Evolutionary conservation across 2,888 invertebrate species (phyloP).

Genomic region (Harpalus rufipes): DNA sequence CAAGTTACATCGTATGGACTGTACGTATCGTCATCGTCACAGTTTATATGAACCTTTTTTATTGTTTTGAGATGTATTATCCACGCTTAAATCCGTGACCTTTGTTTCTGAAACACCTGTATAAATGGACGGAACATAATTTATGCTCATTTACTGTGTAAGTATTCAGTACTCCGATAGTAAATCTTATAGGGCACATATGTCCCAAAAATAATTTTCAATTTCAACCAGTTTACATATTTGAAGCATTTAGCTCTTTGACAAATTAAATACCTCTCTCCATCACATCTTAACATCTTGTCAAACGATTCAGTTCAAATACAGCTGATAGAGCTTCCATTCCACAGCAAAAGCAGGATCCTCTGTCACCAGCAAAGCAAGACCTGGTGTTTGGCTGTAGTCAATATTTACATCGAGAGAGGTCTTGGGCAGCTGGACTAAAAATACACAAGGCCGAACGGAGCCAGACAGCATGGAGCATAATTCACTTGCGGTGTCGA

Average conservation of each 20-base stretch:
- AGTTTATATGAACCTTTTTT: no score
- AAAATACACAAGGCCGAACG: slow-evolving; percentile 30
- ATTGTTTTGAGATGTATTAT: no score
- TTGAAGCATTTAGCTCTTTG: neutral
- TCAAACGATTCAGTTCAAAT: neutral
- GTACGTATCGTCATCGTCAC: no score
- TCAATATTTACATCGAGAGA: slow-evolving; percentile 49
- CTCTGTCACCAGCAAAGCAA: neutral
- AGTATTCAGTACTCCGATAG: no score
- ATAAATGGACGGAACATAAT: no score
- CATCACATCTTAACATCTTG: neutral
- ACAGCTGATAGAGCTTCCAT: neutral
- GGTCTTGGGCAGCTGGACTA: slow-evolving; percentile 32
- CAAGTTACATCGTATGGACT: no score
- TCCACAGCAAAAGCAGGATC: neutral
- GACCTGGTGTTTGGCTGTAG: slow-evolving; percentile 30
- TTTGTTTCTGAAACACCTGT: no score
- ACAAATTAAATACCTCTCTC: neutral
- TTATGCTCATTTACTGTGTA: no score
- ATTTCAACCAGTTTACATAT: neutral
- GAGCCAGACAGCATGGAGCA: slow-evolving; percentile 32
- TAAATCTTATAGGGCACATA: no score
- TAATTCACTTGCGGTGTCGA: slow-evolving; percentile 30
- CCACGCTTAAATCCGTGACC: no score
- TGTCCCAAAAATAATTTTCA: neutral